Evolutionary conservation across 2,113 vertebrate species (phyloP).

Genomic region (Felis chaus): DNA sequence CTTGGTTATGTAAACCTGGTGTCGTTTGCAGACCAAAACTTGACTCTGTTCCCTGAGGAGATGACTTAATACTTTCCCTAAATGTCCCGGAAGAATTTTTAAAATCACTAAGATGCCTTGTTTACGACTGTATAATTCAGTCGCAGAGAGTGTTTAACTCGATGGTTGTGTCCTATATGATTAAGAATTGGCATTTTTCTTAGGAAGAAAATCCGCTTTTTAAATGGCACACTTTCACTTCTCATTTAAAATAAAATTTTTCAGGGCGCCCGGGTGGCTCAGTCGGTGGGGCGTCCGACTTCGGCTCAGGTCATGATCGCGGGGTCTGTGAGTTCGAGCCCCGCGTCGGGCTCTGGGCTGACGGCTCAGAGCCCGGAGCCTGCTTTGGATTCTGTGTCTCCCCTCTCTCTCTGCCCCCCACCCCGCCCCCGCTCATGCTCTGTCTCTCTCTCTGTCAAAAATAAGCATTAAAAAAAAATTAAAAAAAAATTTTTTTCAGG

Average conservation of each 20-base stretch:
- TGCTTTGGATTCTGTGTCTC: no score
- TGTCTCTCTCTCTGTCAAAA: no score
- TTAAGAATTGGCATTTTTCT: background rate
- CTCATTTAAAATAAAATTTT: background rate
- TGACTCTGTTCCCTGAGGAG: slow-evolving; percentile 13
- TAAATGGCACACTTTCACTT: background rate
- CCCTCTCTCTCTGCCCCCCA: no score
- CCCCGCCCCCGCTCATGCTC: no score
- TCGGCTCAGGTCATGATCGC: no score
- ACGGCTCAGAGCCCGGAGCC: no score
- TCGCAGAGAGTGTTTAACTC: background rate
- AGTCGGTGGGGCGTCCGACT: no score
- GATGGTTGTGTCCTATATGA: background rate
- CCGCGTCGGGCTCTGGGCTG: no score
- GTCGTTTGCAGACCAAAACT: background rate
- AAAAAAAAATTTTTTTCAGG: no score
- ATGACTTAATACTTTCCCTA: background rate
- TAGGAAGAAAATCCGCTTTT: background rate
- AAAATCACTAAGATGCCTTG: background rate
- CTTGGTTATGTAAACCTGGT: background rate
- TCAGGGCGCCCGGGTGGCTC: no score
- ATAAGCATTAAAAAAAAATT: no score
- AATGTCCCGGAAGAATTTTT: background rate
- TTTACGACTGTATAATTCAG: background rate
- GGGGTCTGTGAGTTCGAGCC: no score